These are phyloP conservation scores for Protomyctophum bolini DNA, from an alignment of 2,113 vertebrate species.

Conservation along the genomic window DNA sequence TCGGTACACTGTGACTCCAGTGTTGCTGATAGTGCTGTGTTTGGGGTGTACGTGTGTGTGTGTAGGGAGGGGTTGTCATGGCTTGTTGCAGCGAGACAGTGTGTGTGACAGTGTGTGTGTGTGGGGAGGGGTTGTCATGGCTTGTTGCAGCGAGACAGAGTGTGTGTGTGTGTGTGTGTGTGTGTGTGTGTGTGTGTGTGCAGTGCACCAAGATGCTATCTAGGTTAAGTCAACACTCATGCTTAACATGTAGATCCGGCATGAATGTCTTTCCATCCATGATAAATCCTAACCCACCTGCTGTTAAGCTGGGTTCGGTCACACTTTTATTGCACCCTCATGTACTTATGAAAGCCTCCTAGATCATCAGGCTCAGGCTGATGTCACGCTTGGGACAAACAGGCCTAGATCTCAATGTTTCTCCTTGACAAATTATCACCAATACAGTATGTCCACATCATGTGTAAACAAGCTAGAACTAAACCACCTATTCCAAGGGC, in stretches of 20 bases:
- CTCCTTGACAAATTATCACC: slow-evolving; percentile 25
- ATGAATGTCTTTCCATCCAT: slow-evolving; percentile 1
- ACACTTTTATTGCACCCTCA: neutral
- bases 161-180: too few relatives aligned
- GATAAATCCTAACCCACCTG: slow-evolving; percentile 7
- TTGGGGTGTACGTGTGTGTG: neutral
- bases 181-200: too few relatives aligned
- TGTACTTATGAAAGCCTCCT: slow-evolving; percentile 1
- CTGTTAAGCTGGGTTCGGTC: slow-evolving; percentile 1
- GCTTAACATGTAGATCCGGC: neutral
- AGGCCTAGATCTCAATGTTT: neutral
- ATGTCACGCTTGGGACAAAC: neutral
- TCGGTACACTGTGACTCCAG: slow-evolving; percentile 27
- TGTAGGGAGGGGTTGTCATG: too few relatives aligned
- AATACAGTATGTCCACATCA: slow-evolving; percentile 23
- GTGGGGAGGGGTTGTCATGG: too few relatives aligned
- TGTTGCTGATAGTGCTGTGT: slow-evolving; percentile 37
- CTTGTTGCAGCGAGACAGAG: slow-evolving; percentile 29
- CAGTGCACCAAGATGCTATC: slow-evolving; percentile 24
- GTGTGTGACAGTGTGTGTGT: neutral
- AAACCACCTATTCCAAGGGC: too few relatives aligned
- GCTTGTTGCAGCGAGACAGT: slow-evolving; percentile 28
- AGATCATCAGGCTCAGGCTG: slow-evolving; percentile 1
- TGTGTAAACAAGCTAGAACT: slow-evolving; percentile 33
- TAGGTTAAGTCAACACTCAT: neutral